Base-by-base conservation (phyloP, 2,113 vertebrate species). In the Hippocampus comes region DNA sequence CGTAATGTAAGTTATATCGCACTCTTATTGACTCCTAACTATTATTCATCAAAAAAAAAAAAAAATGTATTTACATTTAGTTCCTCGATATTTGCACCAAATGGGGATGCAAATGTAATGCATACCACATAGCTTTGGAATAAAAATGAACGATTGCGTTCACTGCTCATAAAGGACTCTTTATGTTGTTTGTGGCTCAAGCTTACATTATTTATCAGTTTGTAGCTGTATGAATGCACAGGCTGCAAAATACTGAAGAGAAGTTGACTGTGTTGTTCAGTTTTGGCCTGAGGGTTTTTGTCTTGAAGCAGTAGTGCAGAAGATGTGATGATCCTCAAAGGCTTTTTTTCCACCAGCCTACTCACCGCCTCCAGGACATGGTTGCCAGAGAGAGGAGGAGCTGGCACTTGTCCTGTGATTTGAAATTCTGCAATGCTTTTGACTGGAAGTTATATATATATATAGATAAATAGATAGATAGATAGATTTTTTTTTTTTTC, bases 241-340 rank as follows among this genome's bases (percentile, higher is more conserved):
- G 46, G 71, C 68, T 67, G 67, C 71, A 69, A 83, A 81, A 74
- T 67, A 70, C 51, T 75, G 38, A 72, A 68, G 55, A 53, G 67
- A 72, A 17, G 46, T 63, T 60, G 64, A 82, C 66, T 73, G 49
- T 74, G 42, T 53, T 77, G 74, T 63, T 78, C 63, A 60, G 57
- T 73, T 84, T 78, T 82, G 53, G 76, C 84, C 81, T 60, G 5
- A 73, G 72, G 81, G 68, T 79, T 65, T 78, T 69, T 25, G 43
- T 84, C 70, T 73, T 67, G 30, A 73, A 84, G 79, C 78, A 78
- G 82, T 68, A 57, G 71, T 53, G 63, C 38, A 81, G 73, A 82
- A 79, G 75, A 82, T 78, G 76, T 71, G 70, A 71, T 77, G 82
- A 87, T 86, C 74, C 80, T 84, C 81, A 83, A 80, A 84, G 81